These are phyloP conservation scores for Megathymus violae DNA, from an alignment of 1,140 invertebrate genomes.

Conservation along the genomic window DNA sequence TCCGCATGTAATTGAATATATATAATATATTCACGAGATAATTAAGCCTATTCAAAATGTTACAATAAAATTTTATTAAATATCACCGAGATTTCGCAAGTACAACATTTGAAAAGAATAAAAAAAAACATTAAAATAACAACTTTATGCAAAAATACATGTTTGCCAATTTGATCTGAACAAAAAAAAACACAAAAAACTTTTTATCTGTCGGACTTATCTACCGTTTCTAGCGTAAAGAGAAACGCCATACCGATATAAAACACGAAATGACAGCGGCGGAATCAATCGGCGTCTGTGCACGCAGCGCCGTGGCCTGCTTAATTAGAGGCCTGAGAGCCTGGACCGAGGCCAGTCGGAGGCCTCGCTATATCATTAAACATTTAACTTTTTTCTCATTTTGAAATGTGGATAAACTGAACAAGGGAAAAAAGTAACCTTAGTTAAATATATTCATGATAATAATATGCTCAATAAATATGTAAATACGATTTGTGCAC, in stretches of 20 bases:
- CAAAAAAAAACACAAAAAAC: not conserved
- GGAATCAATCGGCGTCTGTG: slow-evolving; percentile 61
- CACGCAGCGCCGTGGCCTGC: slow-evolving; percentile 41
- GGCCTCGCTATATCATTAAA: slow-evolving; percentile 55
- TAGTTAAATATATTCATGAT: slow-evolving; percentile 1
- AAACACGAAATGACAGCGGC: slow-evolving; percentile 70
- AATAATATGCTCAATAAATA: slow-evolving; percentile 1
- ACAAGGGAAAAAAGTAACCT: slow-evolving; percentile 12
- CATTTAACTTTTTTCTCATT: slow-evolving; percentile 39
- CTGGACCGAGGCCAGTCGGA: slow-evolving; percentile 36
- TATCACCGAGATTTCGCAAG: too few species aligned
- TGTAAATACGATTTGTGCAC: slow-evolving; percentile 14
- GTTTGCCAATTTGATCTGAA: too few species aligned
- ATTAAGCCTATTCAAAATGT: too few species aligned
- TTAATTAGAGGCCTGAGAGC: slow-evolving; percentile 59
- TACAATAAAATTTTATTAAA: too few species aligned
- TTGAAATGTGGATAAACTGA: slow-evolving; percentile 11
- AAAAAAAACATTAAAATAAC: too few species aligned
- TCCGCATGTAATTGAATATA: too few species aligned
- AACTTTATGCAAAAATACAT: too few species aligned
- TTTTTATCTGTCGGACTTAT: slow-evolving; percentile 21
- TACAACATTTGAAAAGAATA: too few species aligned
- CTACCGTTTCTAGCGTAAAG: slow-evolving; percentile 38
- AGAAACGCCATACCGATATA: slow-evolving; percentile 50
- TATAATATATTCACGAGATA: too few species aligned